Evolutionary conservation across 2,797 vertebrate species (phyloP), one percentile per base, ranked within the genome.

Genomic region (Pangasius krempfi): DNA sequence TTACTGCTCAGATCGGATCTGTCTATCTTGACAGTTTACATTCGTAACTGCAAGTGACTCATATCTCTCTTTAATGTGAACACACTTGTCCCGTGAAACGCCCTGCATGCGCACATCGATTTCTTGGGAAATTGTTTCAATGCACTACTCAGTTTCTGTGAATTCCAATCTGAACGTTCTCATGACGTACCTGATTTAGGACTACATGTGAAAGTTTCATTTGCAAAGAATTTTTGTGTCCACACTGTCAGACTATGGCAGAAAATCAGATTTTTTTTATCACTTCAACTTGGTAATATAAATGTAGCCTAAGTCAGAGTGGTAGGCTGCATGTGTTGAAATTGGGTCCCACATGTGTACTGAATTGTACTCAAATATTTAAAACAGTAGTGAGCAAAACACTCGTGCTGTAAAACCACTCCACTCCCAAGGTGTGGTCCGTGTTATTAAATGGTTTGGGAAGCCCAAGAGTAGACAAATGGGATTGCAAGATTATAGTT

Each of bases 391-490:
- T 27, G 44, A 25, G 5, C 12, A 60, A 81, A 10, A 82, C 22
- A 54, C 7, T 9, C 8, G 25, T 50, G 33, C n/a, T 54, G n/a
- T 54, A 27, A 78, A 30, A 30, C 5, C 27, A 20, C 27, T 52
- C 50, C 6, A 18, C 47, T 78, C 47, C 47, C 5, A 81, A 81
- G 79, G 79, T 81, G 79, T 81, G 79, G 79, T 37, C 78, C 8
- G 2, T 80, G 78, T 80, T 56, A 80, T 58, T 83, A 64, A 83
- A 64, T 7, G 1, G 37, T 30, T 66, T 66, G 25, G 37, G 44
- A 84, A 84, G 40, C 60, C 75, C 66, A 68, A 16, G 58, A 50
- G 37, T 85, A 18, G 88, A 85, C 88, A 60, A 40, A 56, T 78
- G 8, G 16, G 37, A 70, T 7, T 82, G 27, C 6, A 25, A 13